Percentiles rank a stretch among this genome's conserved stretches.
Conservation (phyloP, 2,888 invertebrate species). For the Drosophila mimetica region DNA sequence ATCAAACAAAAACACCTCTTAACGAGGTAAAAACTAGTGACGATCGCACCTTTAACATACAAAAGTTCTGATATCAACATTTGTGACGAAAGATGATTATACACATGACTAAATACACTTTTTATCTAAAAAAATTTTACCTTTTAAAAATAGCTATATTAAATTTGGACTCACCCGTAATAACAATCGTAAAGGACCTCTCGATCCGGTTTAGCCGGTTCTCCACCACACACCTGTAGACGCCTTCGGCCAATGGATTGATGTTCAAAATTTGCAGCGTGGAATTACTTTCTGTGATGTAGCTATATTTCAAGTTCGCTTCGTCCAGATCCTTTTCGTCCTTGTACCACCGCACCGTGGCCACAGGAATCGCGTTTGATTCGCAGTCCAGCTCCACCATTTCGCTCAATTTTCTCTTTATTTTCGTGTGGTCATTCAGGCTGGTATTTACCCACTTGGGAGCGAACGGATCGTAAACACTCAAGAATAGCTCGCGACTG, state of each 20-base stretch:
- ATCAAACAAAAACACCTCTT: no score
- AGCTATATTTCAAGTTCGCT: constrained; percentile 80
- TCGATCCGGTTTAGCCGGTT: constrained; percentile 85
- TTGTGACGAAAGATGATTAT: no score
- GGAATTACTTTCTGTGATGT: constrained; percentile 71
- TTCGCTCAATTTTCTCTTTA: constrained; percentile 81
- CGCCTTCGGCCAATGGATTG: constrained; percentile 86
- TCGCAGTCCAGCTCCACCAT: constrained; percentile 83
- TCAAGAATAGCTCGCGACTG: constrained; percentile 77
- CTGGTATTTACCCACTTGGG: constrained; percentile 84
- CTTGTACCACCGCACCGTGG: constrained; percentile 89
- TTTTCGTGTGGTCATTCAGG: constrained; percentile 83
- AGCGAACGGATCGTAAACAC: constrained; percentile 83
- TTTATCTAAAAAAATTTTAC: no score
- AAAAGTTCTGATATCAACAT: no score
- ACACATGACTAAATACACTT: no score
- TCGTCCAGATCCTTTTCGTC: constrained; percentile 82
- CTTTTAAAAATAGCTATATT: no score
- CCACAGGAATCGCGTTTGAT: constrained; percentile 87
- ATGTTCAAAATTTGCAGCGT: constrained; percentile 86
- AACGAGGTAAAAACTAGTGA: no score
- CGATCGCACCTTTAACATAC: no score
- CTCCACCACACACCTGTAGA: constrained; percentile 86
- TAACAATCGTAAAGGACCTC: constrained; percentile 83
- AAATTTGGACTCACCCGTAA: constrained; percentile 83